Base-by-base conservation (phyloP, 2,113 vertebrate species). In the Scolopax mira region DNA sequence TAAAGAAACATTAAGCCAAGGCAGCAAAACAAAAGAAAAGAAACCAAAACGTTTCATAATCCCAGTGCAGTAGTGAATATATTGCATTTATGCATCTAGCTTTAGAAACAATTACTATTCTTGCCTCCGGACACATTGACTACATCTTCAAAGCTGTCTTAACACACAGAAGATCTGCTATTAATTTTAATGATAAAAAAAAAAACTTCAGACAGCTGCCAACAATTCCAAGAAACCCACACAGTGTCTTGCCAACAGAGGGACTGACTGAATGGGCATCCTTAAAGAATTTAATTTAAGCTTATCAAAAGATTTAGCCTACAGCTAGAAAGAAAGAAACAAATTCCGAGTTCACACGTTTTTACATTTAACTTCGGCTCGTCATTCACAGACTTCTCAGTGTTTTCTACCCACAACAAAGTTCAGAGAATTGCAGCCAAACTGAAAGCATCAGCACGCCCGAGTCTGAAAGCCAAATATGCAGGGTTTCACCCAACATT, bases 141-240 rank as follows among this genome's bases (percentile, higher is more conserved):
- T 85, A 67, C 71, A 84, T 88, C 88, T 94, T 95, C 93, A 96
- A 94, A 95, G 85, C 57, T 70, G 42, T 85, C 71, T 88, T 93
- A 90, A 94, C 65, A 78, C n/a, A 84, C 2, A 75, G 44, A 95
- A 83, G 72, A 88, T 80, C 85, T 81, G 72, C 35, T 57, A 81
- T 89, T 94, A 94, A 90, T 96, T 94, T 94, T 95, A 93, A 90
- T 86, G 44, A 74, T 74, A 71, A 88, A 79, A 83, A 87, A 80
- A 70, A 70, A 41, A 19, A 11, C 44, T 84, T 79, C 57, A 91
- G 57, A 85, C 0, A 0, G 61, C 64, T 96, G 82, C 64, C 93
- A 96, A 84, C 60, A 86, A 71, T 90, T 91, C 69, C 64, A 79
- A 94, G 85, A 73, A 94, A 95, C 48, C 91, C 85, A 85, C 54